phyloP scores from a whole-genome alignment of 2,797 vertebrate species.

The Hafferia zeledoni region DNA sequence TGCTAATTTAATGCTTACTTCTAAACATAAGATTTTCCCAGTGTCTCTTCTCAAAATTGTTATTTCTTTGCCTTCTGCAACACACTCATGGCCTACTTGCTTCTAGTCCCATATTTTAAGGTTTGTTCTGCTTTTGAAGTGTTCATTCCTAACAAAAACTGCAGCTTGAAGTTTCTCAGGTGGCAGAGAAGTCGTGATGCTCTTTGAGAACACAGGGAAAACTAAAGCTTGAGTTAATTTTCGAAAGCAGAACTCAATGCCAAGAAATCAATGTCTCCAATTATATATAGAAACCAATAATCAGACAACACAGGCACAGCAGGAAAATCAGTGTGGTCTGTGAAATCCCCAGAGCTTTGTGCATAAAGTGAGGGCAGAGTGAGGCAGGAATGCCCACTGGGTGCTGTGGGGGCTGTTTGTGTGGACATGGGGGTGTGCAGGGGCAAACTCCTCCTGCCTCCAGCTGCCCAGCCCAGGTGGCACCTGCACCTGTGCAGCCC shows the following conservation, averaged over 20 bases:
- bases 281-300: background rate
- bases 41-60: background rate
- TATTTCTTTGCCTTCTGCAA: background rate
- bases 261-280: background rate
- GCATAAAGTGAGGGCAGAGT: background rate
- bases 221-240: background rate
- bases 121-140: background rate
- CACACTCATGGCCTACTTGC: background rate
- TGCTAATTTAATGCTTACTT: background rate
- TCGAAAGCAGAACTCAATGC: background rate
- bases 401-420: background rate
- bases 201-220: background rate
- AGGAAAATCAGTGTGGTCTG: background rate
- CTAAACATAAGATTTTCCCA: background rate
- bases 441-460: background rate
- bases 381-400: rapidly evolving
- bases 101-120: background rate
- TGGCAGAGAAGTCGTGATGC: background rate
- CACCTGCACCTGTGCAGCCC: background rate
- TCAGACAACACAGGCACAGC: background rate
- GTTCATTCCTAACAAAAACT: background rate
- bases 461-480: background rate
- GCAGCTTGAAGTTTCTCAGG: background rate
- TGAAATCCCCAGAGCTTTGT: background rate
- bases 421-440: rapidly evolving